Percentiles rank a stretch among this genome's conserved stretches.
Conservation (phyloP, 2,888 invertebrate genomes). For the Cremastinae sp. region DNA sequence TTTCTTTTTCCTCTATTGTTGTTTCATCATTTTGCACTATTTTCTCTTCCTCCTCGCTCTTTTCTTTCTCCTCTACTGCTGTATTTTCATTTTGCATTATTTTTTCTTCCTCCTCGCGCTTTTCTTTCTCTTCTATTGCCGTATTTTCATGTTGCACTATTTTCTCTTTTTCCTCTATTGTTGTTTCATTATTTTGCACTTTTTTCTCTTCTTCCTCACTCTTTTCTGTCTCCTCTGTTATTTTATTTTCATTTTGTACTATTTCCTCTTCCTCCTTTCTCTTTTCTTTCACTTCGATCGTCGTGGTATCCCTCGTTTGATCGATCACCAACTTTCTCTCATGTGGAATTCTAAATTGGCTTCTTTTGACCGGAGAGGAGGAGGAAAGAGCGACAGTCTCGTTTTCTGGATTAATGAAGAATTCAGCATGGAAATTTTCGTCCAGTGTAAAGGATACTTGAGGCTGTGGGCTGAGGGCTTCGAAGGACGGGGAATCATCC, state of each 20-base stretch:
- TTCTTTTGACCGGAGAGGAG: no score
- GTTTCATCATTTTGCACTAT: neutral
- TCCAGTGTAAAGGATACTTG: no score
- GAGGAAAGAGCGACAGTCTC: no score
- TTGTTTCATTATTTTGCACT: no score
- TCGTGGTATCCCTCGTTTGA: no score
- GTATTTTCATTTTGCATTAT: slow-evolving; percentile 27
- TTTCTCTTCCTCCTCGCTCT: no score
- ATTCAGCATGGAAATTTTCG: slow-evolving; percentile 22
- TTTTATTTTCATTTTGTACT: neutral
- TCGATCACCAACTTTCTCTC: no score
- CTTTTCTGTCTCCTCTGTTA: slow-evolving; percentile 1
- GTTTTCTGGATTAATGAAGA: neutral
- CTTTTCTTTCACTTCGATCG: no score
- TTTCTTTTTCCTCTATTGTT: neutral
- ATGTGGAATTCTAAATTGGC: no score
- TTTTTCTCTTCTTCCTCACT: neutral
- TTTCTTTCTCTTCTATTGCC: neutral
- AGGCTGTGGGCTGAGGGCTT: slow-evolving; percentile 42
- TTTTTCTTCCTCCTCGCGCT: neutral
- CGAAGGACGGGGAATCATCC: slow-evolving; percentile 43
- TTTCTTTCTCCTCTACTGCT: no score
- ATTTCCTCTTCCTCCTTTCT: no score
- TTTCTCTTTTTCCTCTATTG: no score
- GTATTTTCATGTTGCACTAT: neutral